These are phyloP conservation scores for Perca fluviatilis DNA, from an alignment of 2,113 vertebrate species.

Conservation along the genomic window DNA sequence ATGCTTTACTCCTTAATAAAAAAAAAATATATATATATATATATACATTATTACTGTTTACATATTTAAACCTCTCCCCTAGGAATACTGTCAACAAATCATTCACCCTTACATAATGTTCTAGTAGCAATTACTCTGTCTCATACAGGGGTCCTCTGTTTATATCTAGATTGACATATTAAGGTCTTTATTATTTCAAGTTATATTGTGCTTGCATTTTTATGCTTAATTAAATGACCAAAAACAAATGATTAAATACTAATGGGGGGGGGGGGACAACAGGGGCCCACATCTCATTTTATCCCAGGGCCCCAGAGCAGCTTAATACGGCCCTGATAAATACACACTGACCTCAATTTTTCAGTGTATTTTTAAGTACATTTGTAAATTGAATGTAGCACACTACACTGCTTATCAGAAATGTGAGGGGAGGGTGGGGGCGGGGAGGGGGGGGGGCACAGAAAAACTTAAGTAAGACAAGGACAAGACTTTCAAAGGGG, in stretches of 20 bases:
- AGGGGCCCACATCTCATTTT: not conserved
- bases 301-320: conserved; percentile 5
- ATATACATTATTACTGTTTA: not conserved
- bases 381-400: conserved; percentile 32
- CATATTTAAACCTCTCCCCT: no score
- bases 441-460: not conserved
- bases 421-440: not conserved
- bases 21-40: no score
- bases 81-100: not conserved
- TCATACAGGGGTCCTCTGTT: not conserved
- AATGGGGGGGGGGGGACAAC: not conserved
- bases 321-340: conserved; percentile 13
- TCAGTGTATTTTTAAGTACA: conserved; percentile 4
- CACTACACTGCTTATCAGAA: conserved; percentile 25
- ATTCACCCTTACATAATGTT: not conserved
- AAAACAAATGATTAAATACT: not conserved
- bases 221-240: not conserved
- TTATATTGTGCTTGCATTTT: not conserved
- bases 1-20: no score
- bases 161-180: not conserved
- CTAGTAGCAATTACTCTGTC: not conserved
- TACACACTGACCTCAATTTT: conserved; percentile 12
- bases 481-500: conserved; percentile 87
- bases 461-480: conserved; percentile 79
- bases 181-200: not conserved